These are phyloP conservation scores for Hypsibius dujardini DNA, from an alignment of 1,140 invertebrate genomes.

Conservation along the genomic window DNA sequence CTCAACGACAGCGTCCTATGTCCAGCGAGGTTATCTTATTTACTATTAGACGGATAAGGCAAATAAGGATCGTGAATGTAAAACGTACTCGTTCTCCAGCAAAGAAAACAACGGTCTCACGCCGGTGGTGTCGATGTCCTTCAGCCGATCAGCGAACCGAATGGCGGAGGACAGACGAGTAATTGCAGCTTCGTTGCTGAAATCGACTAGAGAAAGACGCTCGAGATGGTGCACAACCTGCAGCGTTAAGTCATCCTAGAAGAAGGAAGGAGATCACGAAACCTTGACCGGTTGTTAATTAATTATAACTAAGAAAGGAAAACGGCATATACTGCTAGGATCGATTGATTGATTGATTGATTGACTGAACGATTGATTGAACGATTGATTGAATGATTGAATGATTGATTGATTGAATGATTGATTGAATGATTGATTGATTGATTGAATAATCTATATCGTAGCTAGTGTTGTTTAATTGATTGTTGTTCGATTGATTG, in stretches of 20 bases:
- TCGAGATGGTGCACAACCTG: conserved; percentile 40
- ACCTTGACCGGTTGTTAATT: no score
- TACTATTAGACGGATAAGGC: neutral
- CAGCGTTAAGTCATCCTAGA: conserved; percentile 11
- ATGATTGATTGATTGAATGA: no score
- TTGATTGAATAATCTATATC: no score
- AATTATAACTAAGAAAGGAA: no score
- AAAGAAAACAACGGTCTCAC: conserved; percentile 59
- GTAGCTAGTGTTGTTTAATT: no score
- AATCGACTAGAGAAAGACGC: conserved; percentile 56
- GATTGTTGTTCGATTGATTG: no score
- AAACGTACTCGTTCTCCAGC: conserved; percentile 50
- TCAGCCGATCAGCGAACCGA: conserved; percentile 56
- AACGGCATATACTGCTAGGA: no score
- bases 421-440: no score
- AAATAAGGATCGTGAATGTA: conserved; percentile 6
- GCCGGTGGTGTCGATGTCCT: conserved; percentile 44
- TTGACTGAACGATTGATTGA: no score
- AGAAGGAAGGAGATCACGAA: no score
- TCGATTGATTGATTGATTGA: no score
- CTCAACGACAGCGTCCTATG: conserved; percentile 47
- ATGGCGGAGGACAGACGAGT: conserved; percentile 56
- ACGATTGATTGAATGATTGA: no score
- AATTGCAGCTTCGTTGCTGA: conserved; percentile 50
- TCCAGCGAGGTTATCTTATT: conserved; percentile 22